Conservation (phyloP, 2,888 invertebrate species). For the Caenorhabditis sp. region DNA sequence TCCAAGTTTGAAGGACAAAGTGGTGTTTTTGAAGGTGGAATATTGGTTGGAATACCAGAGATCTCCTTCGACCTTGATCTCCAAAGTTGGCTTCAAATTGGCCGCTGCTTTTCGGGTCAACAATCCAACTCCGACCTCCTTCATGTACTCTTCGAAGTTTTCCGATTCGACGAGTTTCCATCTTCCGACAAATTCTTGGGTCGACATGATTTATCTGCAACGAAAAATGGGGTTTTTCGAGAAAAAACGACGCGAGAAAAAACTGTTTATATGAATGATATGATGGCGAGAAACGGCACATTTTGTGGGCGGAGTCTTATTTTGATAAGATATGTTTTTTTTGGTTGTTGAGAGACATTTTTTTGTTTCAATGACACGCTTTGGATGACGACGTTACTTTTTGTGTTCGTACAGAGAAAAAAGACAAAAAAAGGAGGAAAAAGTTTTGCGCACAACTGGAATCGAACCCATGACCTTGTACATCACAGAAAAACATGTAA, state of each 20-base stretch:
- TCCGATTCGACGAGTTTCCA: slow-evolving; percentile 53
- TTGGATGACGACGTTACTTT: too few species aligned
- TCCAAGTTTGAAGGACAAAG: slow-evolving; percentile 45
- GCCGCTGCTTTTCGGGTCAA: slow-evolving; percentile 59
- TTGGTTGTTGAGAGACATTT: too few species aligned
- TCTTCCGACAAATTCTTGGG: slow-evolving; percentile 44
- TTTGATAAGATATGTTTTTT: slow-evolving; percentile 2
- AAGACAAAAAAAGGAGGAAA: too few species aligned
- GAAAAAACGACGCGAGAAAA: slow-evolving; percentile 5
- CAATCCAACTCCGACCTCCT: slow-evolving; percentile 57
- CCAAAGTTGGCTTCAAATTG: slow-evolving; percentile 55
- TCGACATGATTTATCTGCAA: slow-evolving; percentile 8
- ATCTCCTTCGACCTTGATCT: slow-evolving; percentile 55
- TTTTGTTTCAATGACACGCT: too few species aligned
- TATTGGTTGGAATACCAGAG: slow-evolving; percentile 47
- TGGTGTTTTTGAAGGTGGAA: slow-evolving; percentile 60
- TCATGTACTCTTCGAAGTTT: slow-evolving; percentile 63
- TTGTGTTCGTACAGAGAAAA: too few species aligned
- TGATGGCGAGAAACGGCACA: slow-evolving; percentile 6
- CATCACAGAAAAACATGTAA: too few species aligned
- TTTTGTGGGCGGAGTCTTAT: slow-evolving; percentile 1
- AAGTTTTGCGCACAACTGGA: too few species aligned
- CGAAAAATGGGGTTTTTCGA: background rate
- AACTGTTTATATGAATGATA: slow-evolving; percentile 1
- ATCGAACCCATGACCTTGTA: too few species aligned